Evolutionary conservation across 2,113 vertebrate species (phyloP), one percentile per base, ranked within the genome.

Genomic region (Podilymbus podiceps): DNA sequence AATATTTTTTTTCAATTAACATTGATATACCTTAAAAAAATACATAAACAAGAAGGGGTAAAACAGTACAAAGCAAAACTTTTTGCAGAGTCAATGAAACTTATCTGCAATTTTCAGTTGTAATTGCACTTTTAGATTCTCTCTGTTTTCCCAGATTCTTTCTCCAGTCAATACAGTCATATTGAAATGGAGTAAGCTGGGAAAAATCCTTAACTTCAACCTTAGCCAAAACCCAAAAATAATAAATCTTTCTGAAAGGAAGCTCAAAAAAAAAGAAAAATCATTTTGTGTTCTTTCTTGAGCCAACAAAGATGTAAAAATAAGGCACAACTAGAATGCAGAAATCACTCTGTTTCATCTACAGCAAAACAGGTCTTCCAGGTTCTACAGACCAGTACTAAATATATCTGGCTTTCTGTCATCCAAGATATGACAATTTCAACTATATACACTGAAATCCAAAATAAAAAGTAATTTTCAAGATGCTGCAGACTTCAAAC

Each of bases 171-270:
- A 93, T 67, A 21, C 18, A 89, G 66, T 42, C 66, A 27, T 44
- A 86, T 17, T 89, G 88, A 95, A 94, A 93, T 40, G 40, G 58
- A 96, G 58, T 71, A 89, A 90, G 83, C 92, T 96, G 89, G 80
- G 94, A 95, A 97, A 95, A 93, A 89, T 82, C 56, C 20, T 58
- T 67, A 58, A 81, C 46, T 84, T 68, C 38, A 92, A 69, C 13
- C 19, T 79, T 79, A 76, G 96, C 76, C 92, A 95, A 92, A 85
- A 67, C 24, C n/a, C 47, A 80, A 93, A 95, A 88, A 89, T 28
- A 89, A 93, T 90, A 90, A 94, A 93, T 95, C 49, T 77, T 86
- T 87, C 89, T 89, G 69, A 93, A 90, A 94, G 56, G 60, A 94
- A 89, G 47, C 47, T 90, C 6, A 76, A 46, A 49, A 84, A 81